These are phyloP conservation scores for Xiphophorus maculatus DNA, from an alignment of 2,113 vertebrate genomes.

Conservation along the genomic window DNA sequence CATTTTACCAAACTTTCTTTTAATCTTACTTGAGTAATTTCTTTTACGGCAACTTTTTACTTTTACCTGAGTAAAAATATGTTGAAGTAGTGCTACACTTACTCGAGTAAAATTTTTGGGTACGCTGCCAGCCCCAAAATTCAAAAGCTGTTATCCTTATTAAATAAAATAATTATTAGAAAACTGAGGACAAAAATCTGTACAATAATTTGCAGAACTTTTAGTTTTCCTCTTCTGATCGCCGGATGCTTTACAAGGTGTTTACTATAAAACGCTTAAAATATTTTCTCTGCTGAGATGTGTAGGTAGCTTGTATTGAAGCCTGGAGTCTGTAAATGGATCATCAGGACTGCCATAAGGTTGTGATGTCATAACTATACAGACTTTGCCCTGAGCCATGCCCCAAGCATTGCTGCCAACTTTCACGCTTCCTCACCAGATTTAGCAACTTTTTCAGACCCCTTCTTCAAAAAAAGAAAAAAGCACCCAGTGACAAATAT, in stretches of 20 bases:
- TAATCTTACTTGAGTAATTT: too few species aligned
- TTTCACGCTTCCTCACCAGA: neutral
- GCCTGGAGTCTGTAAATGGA: constrained; percentile 13
- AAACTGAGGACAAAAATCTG: neutral
- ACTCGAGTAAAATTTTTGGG: too few species aligned
- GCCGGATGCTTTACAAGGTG: neutral
- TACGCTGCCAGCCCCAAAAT: too few species aligned
- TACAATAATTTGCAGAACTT: neutral
- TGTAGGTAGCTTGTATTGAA: neutral
- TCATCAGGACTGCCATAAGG: constrained; percentile 16
- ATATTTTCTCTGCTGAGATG: neutral
- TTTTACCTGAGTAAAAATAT: too few species aligned
- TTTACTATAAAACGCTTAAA: neutral
- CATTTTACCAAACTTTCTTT: too few species aligned
- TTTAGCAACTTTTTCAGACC: constrained; percentile 16
- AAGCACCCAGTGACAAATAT: neutral
- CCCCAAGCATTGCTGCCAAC: constrained; percentile 16
- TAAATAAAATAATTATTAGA: too few species aligned
- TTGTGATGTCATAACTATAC: constrained; percentile 25
- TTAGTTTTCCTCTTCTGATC: neutral
- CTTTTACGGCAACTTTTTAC: too few species aligned
- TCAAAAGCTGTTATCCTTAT: too few species aligned
- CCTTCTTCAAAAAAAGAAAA: neutral
- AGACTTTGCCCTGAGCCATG: constrained; percentile 23
- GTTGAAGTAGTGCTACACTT: too few species aligned